These are phyloP conservation scores for Macroramphosus scolopax DNA, from an alignment of 2,797 vertebrate genomes.

Conservation along the genomic window DNA sequence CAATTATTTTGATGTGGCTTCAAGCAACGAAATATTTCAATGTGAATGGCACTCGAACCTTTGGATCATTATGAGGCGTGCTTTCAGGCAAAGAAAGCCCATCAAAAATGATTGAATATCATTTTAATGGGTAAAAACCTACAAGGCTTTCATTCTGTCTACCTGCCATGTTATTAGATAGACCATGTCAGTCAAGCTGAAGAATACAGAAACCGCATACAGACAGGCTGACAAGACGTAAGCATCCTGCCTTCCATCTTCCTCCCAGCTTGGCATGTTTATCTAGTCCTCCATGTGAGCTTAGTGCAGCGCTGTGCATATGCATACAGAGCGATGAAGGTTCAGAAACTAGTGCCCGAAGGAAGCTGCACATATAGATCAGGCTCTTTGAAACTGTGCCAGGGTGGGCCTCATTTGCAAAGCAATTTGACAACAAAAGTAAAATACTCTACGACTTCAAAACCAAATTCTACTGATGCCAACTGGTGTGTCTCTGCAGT, in stretches of 20 bases:
- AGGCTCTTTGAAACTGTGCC: constrained; percentile 69
- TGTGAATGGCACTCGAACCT: constrained; percentile 64
- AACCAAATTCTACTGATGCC: constrained; percentile 60
- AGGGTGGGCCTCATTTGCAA: constrained; percentile 74
- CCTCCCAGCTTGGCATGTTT: constrained; percentile 69
- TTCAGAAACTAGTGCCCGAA: constrained; percentile 68
- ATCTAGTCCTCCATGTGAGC: constrained; percentile 70
- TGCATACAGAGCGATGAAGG: constrained; percentile 68
- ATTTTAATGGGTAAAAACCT: constrained; percentile 77
- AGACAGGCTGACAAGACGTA: constrained; percentile 69
- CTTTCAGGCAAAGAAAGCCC: constrained; percentile 70
- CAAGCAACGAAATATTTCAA: constrained; percentile 67
- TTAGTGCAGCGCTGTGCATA: constrained; percentile 62
- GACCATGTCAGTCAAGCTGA: constrained; percentile 73
- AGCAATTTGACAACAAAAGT: constrained; percentile 74
- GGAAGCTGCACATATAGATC: constrained; percentile 67
- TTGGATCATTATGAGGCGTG: constrained; percentile 66
- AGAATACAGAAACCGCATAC: constrained; percentile 61
- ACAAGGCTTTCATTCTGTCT: constrained; percentile 66
- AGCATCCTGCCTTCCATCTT: constrained; percentile 66
- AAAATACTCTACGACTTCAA: constrained; percentile 69
- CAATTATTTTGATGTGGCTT: constrained; percentile 77
- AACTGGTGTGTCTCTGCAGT: constrained; percentile 38
- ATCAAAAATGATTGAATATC: constrained; percentile 78
- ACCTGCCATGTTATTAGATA: constrained; percentile 77